phyloP scores from a whole-genome alignment of 2,888 invertebrate species.

The Heterodera filipjevi region DNA sequence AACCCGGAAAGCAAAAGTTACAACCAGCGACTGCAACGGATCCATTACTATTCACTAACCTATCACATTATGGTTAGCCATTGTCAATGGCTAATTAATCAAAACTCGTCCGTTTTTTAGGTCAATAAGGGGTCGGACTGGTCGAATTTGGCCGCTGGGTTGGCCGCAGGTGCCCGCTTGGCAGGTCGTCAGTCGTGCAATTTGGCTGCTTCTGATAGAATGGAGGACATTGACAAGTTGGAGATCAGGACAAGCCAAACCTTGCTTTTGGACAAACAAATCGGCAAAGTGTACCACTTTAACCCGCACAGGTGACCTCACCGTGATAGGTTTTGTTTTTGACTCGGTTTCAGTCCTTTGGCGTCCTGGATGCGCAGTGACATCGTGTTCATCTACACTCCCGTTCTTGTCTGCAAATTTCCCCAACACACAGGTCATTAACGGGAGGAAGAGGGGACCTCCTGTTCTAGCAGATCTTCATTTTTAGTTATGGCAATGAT shows the following conservation, averaged over 20 bases:
- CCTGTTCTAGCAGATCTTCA: too few species aligned
- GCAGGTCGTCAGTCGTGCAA: conserved; percentile 68
- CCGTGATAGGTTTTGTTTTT: neutral
- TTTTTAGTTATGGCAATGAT: too few species aligned
- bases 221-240: conserved; percentile 60
- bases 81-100: neutral
- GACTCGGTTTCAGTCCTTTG: conserved; percentile 59
- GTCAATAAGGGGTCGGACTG: conserved; percentile 65
- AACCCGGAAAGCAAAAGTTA: conserved; percentile 55
- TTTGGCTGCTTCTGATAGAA: conserved; percentile 38
- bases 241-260: conserved; percentile 66
- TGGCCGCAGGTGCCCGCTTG: conserved; percentile 68
- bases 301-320: conserved; percentile 57
- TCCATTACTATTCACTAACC: conserved; percentile 69
- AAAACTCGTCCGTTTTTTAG: conserved; percentile 35
- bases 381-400: conserved; percentile 67
- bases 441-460: too few species aligned
- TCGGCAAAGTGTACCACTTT: conserved; percentile 60
- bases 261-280: conserved; percentile 64
- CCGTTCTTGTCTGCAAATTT: conserved; percentile 68
- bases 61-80: conserved; percentile 68
- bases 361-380: conserved; percentile 66
- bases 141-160: conserved; percentile 66
- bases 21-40: conserved; percentile 66
- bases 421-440: conserved; percentile 65